phyloP scores from a whole-genome alignment of 1,140 invertebrate species.

The Drosophila sulfurigaster region DNA sequence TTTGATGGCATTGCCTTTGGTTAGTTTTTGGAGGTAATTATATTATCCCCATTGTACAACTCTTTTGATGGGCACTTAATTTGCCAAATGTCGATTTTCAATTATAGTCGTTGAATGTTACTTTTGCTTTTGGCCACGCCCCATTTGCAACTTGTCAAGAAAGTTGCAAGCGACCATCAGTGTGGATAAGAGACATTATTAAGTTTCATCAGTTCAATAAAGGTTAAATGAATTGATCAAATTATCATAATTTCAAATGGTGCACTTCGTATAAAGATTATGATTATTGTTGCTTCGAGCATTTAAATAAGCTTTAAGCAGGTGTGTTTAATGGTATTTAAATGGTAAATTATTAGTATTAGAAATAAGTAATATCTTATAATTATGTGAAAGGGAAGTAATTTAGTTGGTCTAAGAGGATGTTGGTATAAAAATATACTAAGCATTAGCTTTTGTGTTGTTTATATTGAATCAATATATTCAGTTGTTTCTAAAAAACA shows the following conservation, averaged over 20 bases:
- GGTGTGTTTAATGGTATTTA: conserved; percentile 24
- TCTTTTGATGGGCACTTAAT: conserved; percentile 51
- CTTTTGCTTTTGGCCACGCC: conserved; percentile 22
- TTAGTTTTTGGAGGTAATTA: conserved; percentile 42
- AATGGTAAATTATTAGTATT: neutral
- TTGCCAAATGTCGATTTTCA: conserved; percentile 52
- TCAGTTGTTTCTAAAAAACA: too few species aligned
- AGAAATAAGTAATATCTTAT: neutral
- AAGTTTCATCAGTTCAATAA: neutral
- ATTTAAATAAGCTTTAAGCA: conserved; percentile 5
- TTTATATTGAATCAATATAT: too few species aligned
- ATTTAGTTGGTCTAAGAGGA: too few species aligned
- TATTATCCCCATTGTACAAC: conserved; percentile 42
- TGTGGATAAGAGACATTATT: neutral
- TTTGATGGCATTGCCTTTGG: conserved; percentile 11
- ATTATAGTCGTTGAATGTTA: conserved; percentile 34
- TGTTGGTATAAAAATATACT: too few species aligned
- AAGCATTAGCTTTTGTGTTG: too few species aligned
- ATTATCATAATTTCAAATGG: neutral
- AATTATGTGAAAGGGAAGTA: too few species aligned
- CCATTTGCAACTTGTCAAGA: conserved; percentile 28
- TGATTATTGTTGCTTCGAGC: neutral
- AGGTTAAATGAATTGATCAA: conserved; percentile 7
- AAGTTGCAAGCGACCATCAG: neutral
- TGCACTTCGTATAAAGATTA: neutral